Evolutionary conservation across 2,888 invertebrate species (phyloP), one percentile per base, ranked within the genome.

Genomic region (Spodoptera exigua): DNA sequence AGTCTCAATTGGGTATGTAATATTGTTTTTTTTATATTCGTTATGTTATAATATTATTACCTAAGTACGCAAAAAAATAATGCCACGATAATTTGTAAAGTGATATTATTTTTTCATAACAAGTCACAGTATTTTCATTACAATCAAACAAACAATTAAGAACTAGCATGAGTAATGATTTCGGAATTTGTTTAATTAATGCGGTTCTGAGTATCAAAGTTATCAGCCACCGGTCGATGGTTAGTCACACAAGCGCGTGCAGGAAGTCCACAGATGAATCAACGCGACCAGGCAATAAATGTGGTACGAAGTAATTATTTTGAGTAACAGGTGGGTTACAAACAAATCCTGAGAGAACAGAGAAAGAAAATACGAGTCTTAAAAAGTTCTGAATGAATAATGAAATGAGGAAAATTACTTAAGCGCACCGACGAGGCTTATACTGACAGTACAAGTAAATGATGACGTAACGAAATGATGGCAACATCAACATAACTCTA

Each of bases 231-330:
- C 56, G 67, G 83, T 27, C 27, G 27, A 9, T 9, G 27, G 9
- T 65, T 83, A 83, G 82, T 86, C 85, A 86, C 73, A 61, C 58
- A 71, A 76, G 82, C 79, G 84, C 84, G 83, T 76, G 64, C 61
- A 76, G 81, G 75, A 78, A 77, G 74, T 49, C 27, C 54, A 47
- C 65, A 60, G 68, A 82, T 86, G 85, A 86, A 80, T 85, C 81
- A 85, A 80, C 79, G 36, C 47, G 36, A 37, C 68, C 37, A 52
- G 36, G 36, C 40, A 52, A n/a, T n/a, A n/a, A 66, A 72, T 60
- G 66, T 16, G 21, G 40, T 47, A 27, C 11, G 32, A 52, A 52
- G 52, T 16, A 40, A 44, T 40, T 52, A 45, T 52, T 56, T 27
- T 14, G 11, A 44, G 36, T 46, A 43, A 36, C 2, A 44, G 37